Evolutionary conservation across 2,888 invertebrate genomes (phyloP).

Genomic region (Xanthia togata): DNA sequence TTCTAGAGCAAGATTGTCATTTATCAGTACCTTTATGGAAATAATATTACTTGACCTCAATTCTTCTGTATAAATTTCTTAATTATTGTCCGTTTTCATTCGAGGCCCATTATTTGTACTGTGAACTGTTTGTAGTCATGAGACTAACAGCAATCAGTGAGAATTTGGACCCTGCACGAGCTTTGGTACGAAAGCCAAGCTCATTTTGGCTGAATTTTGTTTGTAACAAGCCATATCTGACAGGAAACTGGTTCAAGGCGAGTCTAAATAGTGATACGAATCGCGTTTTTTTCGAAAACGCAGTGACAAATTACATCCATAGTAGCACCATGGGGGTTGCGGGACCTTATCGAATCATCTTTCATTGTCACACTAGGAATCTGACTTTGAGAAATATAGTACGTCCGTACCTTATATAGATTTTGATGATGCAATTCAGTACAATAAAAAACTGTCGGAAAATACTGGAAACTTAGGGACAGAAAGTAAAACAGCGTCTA

Average conservation of each 20-base stretch:
- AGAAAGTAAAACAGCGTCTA: background rate
- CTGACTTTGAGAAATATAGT: conserved; percentile 32
- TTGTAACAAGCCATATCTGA: conserved; percentile 46
- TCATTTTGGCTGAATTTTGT: conserved; percentile 29
- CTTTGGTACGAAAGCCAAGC: conserved; percentile 35
- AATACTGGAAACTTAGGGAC: background rate
- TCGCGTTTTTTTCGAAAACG: conserved; percentile 48
- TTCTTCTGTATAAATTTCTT: background rate
- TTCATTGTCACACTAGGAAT: conserved; percentile 48
- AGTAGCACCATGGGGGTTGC: conserved; percentile 27
- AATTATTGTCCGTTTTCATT: background rate
- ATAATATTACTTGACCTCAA: conserved; percentile 19
- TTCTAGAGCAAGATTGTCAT: conserved; percentile 12
- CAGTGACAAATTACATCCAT: conserved; percentile 50
- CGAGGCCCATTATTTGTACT: background rate
- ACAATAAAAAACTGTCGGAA: background rate
- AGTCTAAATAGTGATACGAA: conserved; percentile 56
- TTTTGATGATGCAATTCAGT: background rate
- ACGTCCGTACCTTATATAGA: background rate
- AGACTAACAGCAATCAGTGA: background rate
- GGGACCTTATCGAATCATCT: conserved; percentile 50
- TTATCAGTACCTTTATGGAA: conserved; percentile 12
- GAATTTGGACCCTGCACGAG: background rate
- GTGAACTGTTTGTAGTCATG: background rate
- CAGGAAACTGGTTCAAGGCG: conserved; percentile 61